Percentiles rank a stretch among this genome's conserved stretches.
Conservation (phyloP, 2,888 invertebrate species). For the Parasteatoda lunata region DNA sequence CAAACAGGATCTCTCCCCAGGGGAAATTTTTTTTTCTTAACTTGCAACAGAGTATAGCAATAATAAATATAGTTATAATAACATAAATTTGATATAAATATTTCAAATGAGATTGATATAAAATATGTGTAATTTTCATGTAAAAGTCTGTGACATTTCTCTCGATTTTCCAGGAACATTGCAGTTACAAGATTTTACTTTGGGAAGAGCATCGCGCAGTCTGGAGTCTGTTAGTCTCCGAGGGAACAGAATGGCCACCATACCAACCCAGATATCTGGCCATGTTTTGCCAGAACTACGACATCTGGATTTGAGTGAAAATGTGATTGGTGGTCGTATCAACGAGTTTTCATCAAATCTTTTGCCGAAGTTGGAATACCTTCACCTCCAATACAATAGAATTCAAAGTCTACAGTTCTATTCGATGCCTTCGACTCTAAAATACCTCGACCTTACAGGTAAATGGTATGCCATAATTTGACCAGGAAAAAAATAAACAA, state of each 20-base stretch:
- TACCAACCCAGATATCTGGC: constrained; percentile 20
- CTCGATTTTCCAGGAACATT: constrained; percentile 14
- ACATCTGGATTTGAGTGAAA: constrained; percentile 47
- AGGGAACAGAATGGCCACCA: constrained; percentile 23
- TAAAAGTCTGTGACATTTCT: background rate
- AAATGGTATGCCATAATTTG: background rate
- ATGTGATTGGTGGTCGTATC: constrained; percentile 14
- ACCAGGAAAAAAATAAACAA: too few relatives aligned
- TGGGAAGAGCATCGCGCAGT: constrained; percentile 10
- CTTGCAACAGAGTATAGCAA: too few relatives aligned
- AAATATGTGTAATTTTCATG: too few relatives aligned
- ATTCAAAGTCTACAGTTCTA: constrained; percentile 34
- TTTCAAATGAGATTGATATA: too few relatives aligned
- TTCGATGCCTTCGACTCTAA: constrained; percentile 30
- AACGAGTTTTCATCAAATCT: constrained; percentile 9
- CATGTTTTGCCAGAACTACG: constrained; percentile 25
- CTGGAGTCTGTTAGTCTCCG: constrained; percentile 33
- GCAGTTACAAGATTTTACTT: constrained; percentile 21
- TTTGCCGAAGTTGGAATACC: constrained; percentile 26
- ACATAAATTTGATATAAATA: too few relatives aligned
- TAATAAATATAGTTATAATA: too few relatives aligned
- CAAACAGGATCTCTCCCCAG: too few relatives aligned
- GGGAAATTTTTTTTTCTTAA: too few relatives aligned
- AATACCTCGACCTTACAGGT: constrained; percentile 57
- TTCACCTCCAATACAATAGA: constrained; percentile 43